phyloP scores from a whole-genome alignment of 2,888 invertebrate species.

The Gryllus longicercus region DNA sequence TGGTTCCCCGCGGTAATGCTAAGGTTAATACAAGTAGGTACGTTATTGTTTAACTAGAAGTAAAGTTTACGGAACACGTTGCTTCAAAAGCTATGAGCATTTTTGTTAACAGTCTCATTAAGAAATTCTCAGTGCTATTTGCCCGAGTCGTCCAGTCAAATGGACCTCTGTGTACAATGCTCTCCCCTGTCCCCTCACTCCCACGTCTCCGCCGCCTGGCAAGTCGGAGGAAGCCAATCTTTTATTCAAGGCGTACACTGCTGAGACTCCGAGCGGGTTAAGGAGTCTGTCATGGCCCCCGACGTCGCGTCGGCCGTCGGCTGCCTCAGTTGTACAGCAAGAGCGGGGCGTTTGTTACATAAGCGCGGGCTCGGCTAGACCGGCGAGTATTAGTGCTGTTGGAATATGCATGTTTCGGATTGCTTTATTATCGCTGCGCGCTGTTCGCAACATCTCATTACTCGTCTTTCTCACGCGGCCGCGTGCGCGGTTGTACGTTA shows the following conservation, averaged over 20 bases:
- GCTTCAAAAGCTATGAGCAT: too few species aligned
- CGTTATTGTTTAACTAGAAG: too few species aligned
- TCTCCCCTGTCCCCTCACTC: too few species aligned
- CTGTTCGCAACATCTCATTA: background rate
- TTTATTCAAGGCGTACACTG: conserved; percentile 10
- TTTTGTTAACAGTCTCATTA: too few species aligned
- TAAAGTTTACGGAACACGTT: too few species aligned
- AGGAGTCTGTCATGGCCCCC: background rate
- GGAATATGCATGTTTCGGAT: conserved; percentile 3
- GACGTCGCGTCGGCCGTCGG: background rate
- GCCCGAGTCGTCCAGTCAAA: too few species aligned
- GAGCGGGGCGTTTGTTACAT: background rate
- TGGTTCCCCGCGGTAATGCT: too few species aligned
- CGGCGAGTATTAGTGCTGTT: background rate
- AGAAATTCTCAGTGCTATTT: too few species aligned
- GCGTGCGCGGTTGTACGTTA: background rate
- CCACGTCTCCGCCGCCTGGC: too few species aligned
- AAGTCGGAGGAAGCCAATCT: background rate
- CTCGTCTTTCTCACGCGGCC: background rate
- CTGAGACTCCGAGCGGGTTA: background rate
- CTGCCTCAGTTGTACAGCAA: background rate
- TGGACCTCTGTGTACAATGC: too few species aligned
- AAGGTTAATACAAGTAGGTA: too few species aligned
- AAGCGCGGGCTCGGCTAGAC: background rate
- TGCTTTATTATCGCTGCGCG: background rate